phyloP scores from a whole-genome alignment of 2,888 invertebrate genomes.

The Agapetus fuscipes region DNA sequence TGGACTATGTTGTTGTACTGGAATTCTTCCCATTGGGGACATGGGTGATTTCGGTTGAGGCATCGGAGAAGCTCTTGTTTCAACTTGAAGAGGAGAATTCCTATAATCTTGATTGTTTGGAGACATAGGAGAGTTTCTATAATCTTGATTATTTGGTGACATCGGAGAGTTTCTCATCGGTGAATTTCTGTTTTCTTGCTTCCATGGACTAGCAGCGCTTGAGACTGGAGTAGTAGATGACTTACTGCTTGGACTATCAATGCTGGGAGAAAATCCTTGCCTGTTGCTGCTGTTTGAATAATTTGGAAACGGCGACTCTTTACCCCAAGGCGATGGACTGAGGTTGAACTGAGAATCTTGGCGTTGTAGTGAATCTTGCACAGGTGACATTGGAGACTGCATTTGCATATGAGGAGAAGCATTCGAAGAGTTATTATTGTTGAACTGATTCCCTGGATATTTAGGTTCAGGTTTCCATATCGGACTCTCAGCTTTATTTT shows the following conservation, averaged over 20 bases:
- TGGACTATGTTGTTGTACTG: constrained; percentile 25
- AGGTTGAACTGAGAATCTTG: constrained; percentile 46
- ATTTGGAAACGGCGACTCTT: constrained; percentile 14
- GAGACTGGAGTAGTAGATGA: constrained; percentile 28
- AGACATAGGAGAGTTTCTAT: constrained; percentile 27
- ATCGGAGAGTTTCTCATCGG: constrained; percentile 25
- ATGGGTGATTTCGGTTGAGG: constrained; percentile 23
- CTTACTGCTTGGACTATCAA: constrained; percentile 10
- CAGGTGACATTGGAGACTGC: constrained; percentile 28
- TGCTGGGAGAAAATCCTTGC: constrained; percentile 11
- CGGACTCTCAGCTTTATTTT: constrained; percentile 29
- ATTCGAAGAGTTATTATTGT: constrained; percentile 2
- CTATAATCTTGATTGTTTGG: constrained; percentile 29
- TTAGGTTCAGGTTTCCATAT: constrained; percentile 41
- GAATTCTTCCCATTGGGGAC: constrained; percentile 24
- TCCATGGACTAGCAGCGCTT: constrained; percentile 41
- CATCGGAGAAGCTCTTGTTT: constrained; percentile 12
- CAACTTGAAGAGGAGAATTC: constrained; percentile 31
- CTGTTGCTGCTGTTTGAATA: constrained; percentile 30
- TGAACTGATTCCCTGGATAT: constrained; percentile 28
- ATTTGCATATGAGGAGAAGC: constrained; percentile 6
- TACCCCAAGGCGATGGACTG: constrained; percentile 36
- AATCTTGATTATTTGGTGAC: constrained; percentile 26
- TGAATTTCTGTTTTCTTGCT: constrained; percentile 40
- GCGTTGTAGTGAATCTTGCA: constrained; percentile 36